Percentiles rank a stretch among this genome's conserved stretches.
phyloP scores from a whole-genome alignment of 2,113 vertebrate genomes.

The Triplophysa siluroides region DNA sequence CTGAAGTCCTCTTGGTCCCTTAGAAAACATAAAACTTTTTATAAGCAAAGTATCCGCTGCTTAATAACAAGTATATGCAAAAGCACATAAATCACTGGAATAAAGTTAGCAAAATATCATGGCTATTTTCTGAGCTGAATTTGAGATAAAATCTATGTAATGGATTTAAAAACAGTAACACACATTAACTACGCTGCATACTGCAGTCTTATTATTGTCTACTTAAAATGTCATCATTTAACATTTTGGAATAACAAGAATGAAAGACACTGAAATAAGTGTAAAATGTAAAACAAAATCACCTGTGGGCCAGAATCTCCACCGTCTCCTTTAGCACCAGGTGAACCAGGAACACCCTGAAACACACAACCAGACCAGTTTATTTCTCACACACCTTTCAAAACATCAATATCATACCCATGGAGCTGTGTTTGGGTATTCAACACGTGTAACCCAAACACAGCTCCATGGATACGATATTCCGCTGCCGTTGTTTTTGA shows the following conservation, averaged over 20 bases:
- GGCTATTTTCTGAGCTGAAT: not conserved
- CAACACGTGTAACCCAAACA: constrained; percentile 17
- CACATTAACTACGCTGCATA: no score
- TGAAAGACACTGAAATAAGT: not conserved
- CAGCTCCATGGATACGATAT: not conserved
- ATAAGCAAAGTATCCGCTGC: not conserved
- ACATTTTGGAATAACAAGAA: not conserved
- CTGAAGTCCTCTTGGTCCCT: constrained; percentile 96
- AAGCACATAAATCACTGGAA: not conserved
- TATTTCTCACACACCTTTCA: constrained; percentile 18
- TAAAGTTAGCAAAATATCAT: not conserved
- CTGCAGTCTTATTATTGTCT: no score
- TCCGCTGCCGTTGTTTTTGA: not conserved
- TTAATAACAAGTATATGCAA: not conserved
- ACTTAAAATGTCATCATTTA: not conserved
- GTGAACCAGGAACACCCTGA: constrained; percentile 86
- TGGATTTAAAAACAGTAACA: no score
- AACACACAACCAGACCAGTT: constrained; percentile 39
- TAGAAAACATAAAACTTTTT: constrained; percentile 15
- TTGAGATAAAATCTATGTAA: no score
- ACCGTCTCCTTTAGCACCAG: constrained; percentile 90
- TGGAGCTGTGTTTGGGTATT: constrained; percentile 15
- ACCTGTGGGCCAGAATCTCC: constrained; percentile 94
- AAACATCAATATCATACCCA: constrained; percentile 23
- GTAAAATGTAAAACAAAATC: constrained; percentile 28